Evolutionary conservation across 2,888 invertebrate species (phyloP).

Genomic region (Agrochola lota): DNA sequence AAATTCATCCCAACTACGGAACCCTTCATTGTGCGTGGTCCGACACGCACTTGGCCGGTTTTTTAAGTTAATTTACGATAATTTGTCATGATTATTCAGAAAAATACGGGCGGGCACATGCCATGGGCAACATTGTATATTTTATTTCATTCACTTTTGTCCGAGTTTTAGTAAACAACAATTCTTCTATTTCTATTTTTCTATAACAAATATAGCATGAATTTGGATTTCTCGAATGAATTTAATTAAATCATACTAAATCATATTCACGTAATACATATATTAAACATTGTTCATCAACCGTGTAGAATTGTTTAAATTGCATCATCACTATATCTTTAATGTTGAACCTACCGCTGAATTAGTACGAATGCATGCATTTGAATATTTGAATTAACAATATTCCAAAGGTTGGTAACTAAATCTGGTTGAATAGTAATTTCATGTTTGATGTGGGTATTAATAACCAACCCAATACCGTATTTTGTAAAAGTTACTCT

Average conservation of each 20-base stretch:
- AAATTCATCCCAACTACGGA: too few species aligned
- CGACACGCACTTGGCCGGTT: too few species aligned
- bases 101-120: too few species aligned
- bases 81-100: too few species aligned
- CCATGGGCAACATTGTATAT: too few species aligned
- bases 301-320: constrained; percentile 35
- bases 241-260: constrained; percentile 12
- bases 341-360: constrained; percentile 24
- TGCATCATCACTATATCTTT: constrained; percentile 27
- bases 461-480: background rate
- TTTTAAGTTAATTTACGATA: too few species aligned
- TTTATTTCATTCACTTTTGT: background rate
- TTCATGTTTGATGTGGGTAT: background rate
- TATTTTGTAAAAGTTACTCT: background rate
- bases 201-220: background rate
- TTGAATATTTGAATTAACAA: constrained; percentile 34
- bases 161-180: background rate
- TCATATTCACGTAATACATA: background rate
- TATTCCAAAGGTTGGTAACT: background rate
- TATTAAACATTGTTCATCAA: background rate
- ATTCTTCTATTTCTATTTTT: background rate
- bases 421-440: constrained; percentile 6
- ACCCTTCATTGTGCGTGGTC: too few species aligned
- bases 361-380: constrained; percentile 3
- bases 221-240: background rate